These are phyloP conservation scores for Branchellion lobata DNA, from an alignment of 2,888 invertebrate species.

Conservation along the genomic window DNA sequence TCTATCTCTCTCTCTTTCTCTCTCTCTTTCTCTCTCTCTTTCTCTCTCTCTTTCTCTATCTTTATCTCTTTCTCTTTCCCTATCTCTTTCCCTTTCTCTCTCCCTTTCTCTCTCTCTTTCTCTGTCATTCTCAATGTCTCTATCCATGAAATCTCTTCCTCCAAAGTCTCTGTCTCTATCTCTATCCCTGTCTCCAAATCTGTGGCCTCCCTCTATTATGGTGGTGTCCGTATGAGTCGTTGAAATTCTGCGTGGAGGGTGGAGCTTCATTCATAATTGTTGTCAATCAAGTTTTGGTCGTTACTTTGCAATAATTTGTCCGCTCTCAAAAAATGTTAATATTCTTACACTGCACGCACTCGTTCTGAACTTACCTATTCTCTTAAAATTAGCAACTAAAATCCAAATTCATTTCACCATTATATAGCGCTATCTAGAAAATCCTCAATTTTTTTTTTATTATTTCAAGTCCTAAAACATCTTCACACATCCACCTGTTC, in stretches of 20 bases:
- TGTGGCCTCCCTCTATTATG: not conserved
- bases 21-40: slow-evolving; percentile 35
- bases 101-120: slow-evolving; percentile 32
- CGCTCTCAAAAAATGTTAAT: too few species aligned
- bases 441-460: too few species aligned
- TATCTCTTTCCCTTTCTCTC: slow-evolving; percentile 30
- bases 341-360: too few species aligned
- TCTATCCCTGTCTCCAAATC: not conserved
- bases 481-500: slow-evolving; percentile 37
- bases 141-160: slow-evolving; percentile 22
- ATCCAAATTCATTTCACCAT: too few species aligned
- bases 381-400: too few species aligned
- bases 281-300: too few species aligned
- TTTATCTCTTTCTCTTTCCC: slow-evolving; percentile 26
- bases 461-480: too few species aligned
- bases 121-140: slow-evolving; percentile 21
- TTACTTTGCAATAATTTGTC: too few species aligned
- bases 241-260: not conserved
- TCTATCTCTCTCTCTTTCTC: slow-evolving; percentile 28
- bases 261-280: too few species aligned
- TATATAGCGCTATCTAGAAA: too few species aligned
- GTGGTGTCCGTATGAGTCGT: slow-evolving; percentile 27
- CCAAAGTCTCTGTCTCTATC: not conserved
- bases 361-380: too few species aligned
- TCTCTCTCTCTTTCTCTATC: slow-evolving; percentile 35